A percentile compares a stretch with the other conserved stretches of the same genome.
phyloP scores from a whole-genome alignment of 2,113 vertebrate species.

The Corythaixoides concolor region DNA sequence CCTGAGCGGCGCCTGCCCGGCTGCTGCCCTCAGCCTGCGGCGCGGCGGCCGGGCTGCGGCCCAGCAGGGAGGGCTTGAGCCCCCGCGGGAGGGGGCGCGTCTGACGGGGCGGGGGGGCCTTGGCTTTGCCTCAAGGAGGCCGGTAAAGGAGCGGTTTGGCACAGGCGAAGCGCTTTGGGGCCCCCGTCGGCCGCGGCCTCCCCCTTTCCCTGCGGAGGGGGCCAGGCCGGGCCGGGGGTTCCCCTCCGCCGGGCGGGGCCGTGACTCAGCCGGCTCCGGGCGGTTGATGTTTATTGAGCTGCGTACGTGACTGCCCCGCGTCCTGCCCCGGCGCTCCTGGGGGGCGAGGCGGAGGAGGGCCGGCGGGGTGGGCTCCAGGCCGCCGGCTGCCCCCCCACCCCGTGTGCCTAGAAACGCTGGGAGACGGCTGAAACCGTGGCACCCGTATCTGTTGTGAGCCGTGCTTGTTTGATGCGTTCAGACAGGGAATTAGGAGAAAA shows the following conservation, averaged over 20 bases:
- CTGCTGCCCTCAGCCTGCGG: background rate
- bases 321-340: background rate
- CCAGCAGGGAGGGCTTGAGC: background rate
- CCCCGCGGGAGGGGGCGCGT: background rate
- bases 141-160: background rate
- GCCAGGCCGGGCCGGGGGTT: background rate
- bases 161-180: background rate
- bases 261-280: background rate
- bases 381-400: no score
- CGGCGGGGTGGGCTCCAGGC: background rate
- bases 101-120: background rate
- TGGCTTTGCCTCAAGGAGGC: background rate
- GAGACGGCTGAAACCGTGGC: rapidly evolving
- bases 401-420: rapidly evolving
- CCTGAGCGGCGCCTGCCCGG: background rate
- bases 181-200: background rate
- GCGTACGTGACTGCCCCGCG: background rate
- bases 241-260: background rate
- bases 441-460: rapidly evolving
- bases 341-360: background rate
- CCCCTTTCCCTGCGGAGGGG: no score
- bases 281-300: background rate
- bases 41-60: background rate
- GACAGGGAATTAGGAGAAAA: background rate
- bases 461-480: background rate